Evolutionary conservation across 2,888 invertebrate species (phyloP).

Genomic region (Drosophila histrio): DNA sequence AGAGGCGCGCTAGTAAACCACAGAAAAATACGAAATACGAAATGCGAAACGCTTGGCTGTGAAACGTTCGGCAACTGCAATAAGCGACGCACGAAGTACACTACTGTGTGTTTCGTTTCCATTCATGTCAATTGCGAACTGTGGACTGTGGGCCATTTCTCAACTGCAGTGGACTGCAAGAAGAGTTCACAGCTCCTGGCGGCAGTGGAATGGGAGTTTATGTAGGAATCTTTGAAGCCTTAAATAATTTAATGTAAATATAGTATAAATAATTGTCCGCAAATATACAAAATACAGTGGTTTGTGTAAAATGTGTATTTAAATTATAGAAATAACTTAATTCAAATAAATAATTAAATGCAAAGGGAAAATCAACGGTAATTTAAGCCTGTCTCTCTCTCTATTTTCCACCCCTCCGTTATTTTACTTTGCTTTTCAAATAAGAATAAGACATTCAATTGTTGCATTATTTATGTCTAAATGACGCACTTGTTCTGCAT

Average conservation of each 20-base stretch:
- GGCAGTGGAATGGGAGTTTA: background rate
- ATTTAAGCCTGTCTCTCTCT: too few relatives aligned
- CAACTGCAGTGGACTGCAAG: constrained; percentile 17
- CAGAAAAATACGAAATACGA: constrained; percentile 1
- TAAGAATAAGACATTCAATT: background rate
- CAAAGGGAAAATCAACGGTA: too few relatives aligned
- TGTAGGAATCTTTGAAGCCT: too few relatives aligned
- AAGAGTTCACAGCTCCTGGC: constrained; percentile 23
- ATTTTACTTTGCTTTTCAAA: background rate
- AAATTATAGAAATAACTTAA: too few relatives aligned
- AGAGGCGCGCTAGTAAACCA: constrained; percentile 31
- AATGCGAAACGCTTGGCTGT: constrained; percentile 7
- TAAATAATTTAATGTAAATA: too few relatives aligned
- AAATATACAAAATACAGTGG: too few relatives aligned
- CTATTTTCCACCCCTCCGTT: too few relatives aligned
- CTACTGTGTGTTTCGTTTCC: constrained; percentile 42
- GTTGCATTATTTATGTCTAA: constrained; percentile 33
- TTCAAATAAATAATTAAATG: too few relatives aligned
- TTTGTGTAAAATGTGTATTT: too few relatives aligned
- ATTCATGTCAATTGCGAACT: constrained; percentile 10
- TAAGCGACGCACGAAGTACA: too few relatives aligned
- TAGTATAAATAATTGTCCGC: too few relatives aligned
- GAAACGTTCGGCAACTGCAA: constrained; percentile 27
- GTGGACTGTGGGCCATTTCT: constrained; percentile 42
- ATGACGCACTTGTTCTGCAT: constrained; percentile 53